Conservation (phyloP, 35 echinoderm and acorn worm genomes). For the Lytechinus pictus region DNA sequence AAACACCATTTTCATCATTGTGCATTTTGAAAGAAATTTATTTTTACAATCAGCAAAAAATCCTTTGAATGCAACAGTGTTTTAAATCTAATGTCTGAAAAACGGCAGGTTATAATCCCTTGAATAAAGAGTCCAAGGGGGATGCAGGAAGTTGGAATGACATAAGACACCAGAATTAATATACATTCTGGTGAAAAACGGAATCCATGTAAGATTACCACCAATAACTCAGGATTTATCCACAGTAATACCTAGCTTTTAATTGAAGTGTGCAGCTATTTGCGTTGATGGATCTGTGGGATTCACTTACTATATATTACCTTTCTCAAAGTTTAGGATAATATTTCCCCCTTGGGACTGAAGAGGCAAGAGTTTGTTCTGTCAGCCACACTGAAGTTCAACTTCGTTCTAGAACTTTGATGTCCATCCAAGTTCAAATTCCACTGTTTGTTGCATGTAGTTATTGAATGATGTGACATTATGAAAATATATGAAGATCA, state of each 20-base stretch:
- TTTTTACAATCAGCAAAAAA: too few species aligned
- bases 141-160: not conserved
- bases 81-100: too few species aligned
- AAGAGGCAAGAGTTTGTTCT: not conserved
- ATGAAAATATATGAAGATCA: too few species aligned
- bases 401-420: not conserved
- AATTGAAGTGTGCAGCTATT: not conserved
- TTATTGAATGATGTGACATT: not conserved
- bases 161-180: not conserved
- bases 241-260: not conserved
- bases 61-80: too few species aligned
- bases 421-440: not conserved
- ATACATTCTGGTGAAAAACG: not conserved
- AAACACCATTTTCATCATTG: too few species aligned
- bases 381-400: not conserved
- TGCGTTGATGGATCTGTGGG: not conserved
- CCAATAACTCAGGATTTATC: not conserved
- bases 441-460: not conserved
- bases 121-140: not conserved
- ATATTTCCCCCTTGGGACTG: not conserved
- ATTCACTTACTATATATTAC: not conserved
- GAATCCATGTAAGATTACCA: not conserved
- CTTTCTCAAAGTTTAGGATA: not conserved
- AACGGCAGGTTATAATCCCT: too few species aligned
- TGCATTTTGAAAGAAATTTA: too few species aligned